phyloP scores from a whole-genome alignment of 2,113 vertebrate species.

The Thamnophis sirtalis region DNA sequence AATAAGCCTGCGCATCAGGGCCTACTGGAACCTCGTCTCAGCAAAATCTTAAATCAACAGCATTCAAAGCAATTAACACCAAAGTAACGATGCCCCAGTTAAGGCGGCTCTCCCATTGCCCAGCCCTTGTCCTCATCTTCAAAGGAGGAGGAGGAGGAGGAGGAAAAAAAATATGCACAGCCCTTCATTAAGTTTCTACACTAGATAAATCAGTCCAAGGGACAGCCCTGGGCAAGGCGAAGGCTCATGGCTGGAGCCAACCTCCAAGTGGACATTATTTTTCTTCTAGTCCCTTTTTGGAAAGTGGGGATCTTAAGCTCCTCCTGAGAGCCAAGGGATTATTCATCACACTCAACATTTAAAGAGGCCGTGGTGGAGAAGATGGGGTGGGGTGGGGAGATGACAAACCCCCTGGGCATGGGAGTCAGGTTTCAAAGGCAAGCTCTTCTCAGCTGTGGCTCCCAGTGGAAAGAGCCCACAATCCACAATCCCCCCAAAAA shows the following conservation, averaged over 20 bases:
- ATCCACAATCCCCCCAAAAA: not conserved
- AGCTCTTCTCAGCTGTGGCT: not conserved
- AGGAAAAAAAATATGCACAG: not conserved
- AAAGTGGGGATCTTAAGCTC: not conserved
- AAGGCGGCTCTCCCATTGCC: not conserved
- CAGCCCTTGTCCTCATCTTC: constrained; percentile 5
- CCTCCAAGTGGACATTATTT: not conserved
- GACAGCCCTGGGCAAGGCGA: not conserved
- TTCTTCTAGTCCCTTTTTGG: not conserved
- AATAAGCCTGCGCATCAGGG: constrained; percentile 1
- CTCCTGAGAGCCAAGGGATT: constrained; percentile 12
- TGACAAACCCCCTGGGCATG: not conserved
- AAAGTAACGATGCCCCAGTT: constrained; percentile 1
- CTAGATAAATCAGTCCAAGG: not conserved
- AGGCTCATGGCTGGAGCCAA: not conserved
- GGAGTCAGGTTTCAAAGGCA: constrained; percentile 39
- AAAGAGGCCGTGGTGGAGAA: constrained; percentile 24
- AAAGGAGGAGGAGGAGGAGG: not conserved
- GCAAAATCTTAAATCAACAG: not conserved
- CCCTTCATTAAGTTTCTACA: not conserved
- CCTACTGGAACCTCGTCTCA: not conserved
- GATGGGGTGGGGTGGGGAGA: not conserved
- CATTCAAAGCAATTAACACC: not conserved
- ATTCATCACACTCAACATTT: constrained; percentile 17
- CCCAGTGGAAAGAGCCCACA: not conserved